phyloP scores from a whole-genome alignment of 1,140 invertebrate species.

The Diabrotica undecimpunctata region DNA sequence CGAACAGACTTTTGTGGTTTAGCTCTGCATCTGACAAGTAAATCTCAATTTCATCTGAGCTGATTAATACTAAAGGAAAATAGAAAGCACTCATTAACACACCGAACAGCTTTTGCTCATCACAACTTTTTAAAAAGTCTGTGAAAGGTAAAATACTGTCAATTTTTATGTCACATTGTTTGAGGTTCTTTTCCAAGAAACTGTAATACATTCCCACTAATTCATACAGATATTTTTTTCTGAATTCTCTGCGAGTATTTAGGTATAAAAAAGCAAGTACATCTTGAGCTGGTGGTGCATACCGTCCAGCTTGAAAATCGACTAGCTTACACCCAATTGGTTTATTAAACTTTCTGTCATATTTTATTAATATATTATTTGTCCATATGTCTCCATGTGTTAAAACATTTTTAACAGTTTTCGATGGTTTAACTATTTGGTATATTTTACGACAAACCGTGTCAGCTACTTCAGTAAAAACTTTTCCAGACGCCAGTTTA shows the following conservation, averaged over 20 bases:
- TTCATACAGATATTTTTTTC: constrained; percentile 30
- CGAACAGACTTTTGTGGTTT: constrained; percentile 23
- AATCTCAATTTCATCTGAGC: constrained; percentile 20
- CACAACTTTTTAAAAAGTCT: constrained; percentile 35
- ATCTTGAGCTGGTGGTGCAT: constrained; percentile 50
- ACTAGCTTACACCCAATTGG: constrained; percentile 46
- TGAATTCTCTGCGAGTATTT: constrained; percentile 44
- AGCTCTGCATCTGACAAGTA: constrained; percentile 25
- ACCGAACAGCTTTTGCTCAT: constrained; percentile 35
- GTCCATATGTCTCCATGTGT: constrained; percentile 50
- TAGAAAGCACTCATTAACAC: constrained; percentile 31
- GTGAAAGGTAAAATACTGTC: constrained; percentile 26
- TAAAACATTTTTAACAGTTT: constrained; percentile 40
- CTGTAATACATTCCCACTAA: constrained; percentile 34
- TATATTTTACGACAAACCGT: constrained; percentile 20
- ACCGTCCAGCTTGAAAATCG: constrained; percentile 49
- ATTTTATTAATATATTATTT: constrained; percentile 49
- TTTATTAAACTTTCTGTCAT: constrained; percentile 32
- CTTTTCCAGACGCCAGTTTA: constrained; percentile 1
- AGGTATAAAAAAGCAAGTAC: constrained; percentile 47
- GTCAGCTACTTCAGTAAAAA: constrained; percentile 15
- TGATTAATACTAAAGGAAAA: constrained; percentile 33
- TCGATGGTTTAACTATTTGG: constrained; percentile 26
- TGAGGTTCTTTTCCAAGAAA: constrained; percentile 28
- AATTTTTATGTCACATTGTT: constrained; percentile 21